These are phyloP conservation scores for Ypsolopha scabrella DNA, from an alignment of 2,888 invertebrate genomes.

Conservation along the genomic window DNA sequence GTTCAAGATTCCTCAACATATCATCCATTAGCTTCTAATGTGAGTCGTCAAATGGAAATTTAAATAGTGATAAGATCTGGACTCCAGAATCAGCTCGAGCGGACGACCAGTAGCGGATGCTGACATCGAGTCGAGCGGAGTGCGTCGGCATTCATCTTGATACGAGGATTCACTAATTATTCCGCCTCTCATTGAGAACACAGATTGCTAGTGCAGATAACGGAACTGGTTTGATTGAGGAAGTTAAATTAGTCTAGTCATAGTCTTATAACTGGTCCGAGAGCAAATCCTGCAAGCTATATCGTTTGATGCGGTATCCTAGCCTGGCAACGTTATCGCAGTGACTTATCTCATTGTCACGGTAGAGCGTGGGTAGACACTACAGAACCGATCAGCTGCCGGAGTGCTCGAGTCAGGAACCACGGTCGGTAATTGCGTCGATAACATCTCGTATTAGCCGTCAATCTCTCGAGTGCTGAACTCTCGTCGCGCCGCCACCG, in stretches of 20 bases:
- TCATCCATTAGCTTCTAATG: neutral
- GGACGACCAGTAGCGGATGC: constrained; percentile 33
- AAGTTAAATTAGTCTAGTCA: neutral
- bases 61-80: neutral
- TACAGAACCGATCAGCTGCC: constrained; percentile 7
- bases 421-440: constrained; percentile 52
- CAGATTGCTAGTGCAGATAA: constrained; percentile 6
- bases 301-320: no score
- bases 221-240: neutral
- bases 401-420: constrained; percentile 7
- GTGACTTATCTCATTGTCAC: neutral
- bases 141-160: constrained; percentile 12
- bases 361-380: constrained; percentile 3
- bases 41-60: constrained; percentile 2
- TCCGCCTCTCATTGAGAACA: constrained; percentile 27
- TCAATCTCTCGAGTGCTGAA: constrained; percentile 58
- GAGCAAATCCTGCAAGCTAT: no score
- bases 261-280: neutral
- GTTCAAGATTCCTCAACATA: neutral
- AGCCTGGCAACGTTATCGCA: no score
- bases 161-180: constrained; percentile 31
- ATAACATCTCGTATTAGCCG: constrained; percentile 64
- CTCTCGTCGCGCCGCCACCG: constrained; percentile 43
- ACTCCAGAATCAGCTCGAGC: neutral
- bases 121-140: constrained; percentile 26